Percentiles rank a stretch among this genome's conserved stretches.
Evolutionary conservation across 1,140 invertebrate genomes (phyloP).

Genomic region (Ips nitidus): DNA sequence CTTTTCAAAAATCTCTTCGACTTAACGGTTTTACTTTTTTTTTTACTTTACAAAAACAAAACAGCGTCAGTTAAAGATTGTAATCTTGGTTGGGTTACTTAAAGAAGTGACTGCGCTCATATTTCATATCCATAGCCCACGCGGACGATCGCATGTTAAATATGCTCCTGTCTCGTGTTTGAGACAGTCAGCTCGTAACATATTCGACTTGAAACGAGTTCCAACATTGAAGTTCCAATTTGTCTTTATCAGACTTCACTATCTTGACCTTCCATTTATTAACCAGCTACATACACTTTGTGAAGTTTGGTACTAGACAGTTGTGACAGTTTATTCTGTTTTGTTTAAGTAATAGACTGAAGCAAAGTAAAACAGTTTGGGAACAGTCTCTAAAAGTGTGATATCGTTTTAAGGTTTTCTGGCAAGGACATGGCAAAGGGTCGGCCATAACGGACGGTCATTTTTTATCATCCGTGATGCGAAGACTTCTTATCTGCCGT

Average conservation of each 20-base stretch:
- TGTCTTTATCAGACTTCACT: too few species aligned
- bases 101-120: slow-evolving; percentile 34
- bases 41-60: slow-evolving; percentile 12
- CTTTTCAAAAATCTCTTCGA: too few species aligned
- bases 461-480: slow-evolving; percentile 24
- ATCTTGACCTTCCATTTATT: too few species aligned
- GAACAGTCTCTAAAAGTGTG: neutral
- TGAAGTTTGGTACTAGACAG: too few species aligned
- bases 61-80: slow-evolving; percentile 19
- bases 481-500: slow-evolving; percentile 21
- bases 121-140: slow-evolving; percentile 37
- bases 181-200: slow-evolving; percentile 25
- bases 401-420: slow-evolving; percentile 7
- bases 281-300: too few species aligned
- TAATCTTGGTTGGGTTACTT: slow-evolving; percentile 24
- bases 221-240: neutral
- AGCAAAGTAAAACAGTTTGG: neutral
- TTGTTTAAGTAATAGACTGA: neutral
- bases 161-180: slow-evolving; percentile 36
- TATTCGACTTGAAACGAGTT: slow-evolving; percentile 7
- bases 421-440: slow-evolving; percentile 23
- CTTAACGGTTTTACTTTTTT: too few species aligned
- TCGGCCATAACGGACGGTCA: slow-evolving; percentile 24
- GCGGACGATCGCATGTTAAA: slow-evolving; percentile 32
- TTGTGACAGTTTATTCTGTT: too few species aligned